Evolutionary conservation across 1,140 invertebrate species (phyloP).

Genomic region (Brachionus koreanus): DNA sequence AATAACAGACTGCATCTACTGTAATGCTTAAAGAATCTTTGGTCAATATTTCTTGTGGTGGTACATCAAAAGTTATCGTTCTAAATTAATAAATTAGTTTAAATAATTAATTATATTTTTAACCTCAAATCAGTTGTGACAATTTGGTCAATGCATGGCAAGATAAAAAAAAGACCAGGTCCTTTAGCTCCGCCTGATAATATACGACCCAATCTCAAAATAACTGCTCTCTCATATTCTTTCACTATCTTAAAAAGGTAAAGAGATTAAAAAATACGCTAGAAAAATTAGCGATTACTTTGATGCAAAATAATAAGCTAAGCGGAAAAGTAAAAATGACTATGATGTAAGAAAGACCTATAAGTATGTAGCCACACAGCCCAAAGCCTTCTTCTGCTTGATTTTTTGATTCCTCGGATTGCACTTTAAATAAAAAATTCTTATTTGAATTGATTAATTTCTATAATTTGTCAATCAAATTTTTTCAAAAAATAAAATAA

Average conservation of each 20-base stretch:
- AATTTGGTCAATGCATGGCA: conserved; percentile 45
- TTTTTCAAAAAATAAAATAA: not conserved
- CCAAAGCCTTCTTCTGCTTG: conserved; percentile 30
- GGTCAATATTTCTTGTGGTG: conserved; percentile 41
- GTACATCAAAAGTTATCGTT: conserved; percentile 44
- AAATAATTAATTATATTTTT: not conserved
- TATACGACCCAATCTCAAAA: conserved; percentile 41
- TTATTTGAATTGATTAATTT: not conserved
- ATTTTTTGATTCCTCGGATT: not conserved
- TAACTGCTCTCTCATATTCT: conserved; percentile 46
- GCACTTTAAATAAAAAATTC: not conserved
- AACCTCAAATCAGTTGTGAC: conserved; percentile 42
- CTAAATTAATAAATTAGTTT: not conserved
- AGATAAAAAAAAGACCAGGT: conserved; percentile 46
- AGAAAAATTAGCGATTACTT: not conserved
- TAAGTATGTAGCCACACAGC: not conserved
- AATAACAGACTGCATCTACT: conserved; percentile 30
- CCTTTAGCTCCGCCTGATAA: conserved; percentile 35
- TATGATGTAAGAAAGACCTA: conserved; percentile 1
- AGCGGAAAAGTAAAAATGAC: conserved; percentile 2
- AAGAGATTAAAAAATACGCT: too few species aligned
- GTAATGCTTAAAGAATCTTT: conserved; percentile 47
- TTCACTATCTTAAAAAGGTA: conserved; percentile 24
- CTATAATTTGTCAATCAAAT: not conserved
- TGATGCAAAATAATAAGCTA: not conserved